Evolutionary conservation across 2,113 vertebrate genomes (phyloP).

Genomic region (Menidia beryllina): DNA sequence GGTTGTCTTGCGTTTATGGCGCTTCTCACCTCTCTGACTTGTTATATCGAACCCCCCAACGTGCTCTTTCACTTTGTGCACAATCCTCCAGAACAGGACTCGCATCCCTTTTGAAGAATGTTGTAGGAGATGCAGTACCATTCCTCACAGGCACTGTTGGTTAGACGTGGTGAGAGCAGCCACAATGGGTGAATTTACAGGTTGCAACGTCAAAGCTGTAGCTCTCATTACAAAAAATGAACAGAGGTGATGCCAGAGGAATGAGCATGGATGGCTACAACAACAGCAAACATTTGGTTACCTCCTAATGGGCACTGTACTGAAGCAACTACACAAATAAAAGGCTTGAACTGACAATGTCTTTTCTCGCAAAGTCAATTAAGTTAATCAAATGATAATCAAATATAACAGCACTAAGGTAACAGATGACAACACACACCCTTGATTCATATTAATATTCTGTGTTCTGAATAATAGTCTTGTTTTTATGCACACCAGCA

Average conservation of each 20-base stretch:
- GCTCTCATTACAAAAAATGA: constrained; percentile 2
- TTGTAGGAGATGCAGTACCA: constrained; percentile 45
- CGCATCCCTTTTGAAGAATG: constrained; percentile 40
- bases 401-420: not conserved
- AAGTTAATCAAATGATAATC: not conserved
- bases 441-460: no score
- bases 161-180: constrained; percentile 9
- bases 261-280: no score
- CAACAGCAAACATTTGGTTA: no score
- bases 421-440: not conserved
- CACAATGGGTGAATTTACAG: no score
- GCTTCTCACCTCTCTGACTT: constrained; percentile 39
- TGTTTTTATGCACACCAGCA: not conserved
- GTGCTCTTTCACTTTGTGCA: constrained; percentile 32
- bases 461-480: not conserved
- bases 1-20: constrained; percentile 49
- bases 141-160: constrained; percentile 2
- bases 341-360: not conserved
- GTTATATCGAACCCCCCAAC: constrained; percentile 38
- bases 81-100: constrained; percentile 35
- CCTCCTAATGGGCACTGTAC: no score
- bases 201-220: not conserved
- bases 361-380: not conserved
- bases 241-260: not conserved
- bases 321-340: no score